Percentiles rank a stretch among this genome's conserved stretches.
Evolutionary conservation across 1,140 invertebrate genomes (phyloP).

Genomic region (Ditylenchus dipsaci): DNA sequence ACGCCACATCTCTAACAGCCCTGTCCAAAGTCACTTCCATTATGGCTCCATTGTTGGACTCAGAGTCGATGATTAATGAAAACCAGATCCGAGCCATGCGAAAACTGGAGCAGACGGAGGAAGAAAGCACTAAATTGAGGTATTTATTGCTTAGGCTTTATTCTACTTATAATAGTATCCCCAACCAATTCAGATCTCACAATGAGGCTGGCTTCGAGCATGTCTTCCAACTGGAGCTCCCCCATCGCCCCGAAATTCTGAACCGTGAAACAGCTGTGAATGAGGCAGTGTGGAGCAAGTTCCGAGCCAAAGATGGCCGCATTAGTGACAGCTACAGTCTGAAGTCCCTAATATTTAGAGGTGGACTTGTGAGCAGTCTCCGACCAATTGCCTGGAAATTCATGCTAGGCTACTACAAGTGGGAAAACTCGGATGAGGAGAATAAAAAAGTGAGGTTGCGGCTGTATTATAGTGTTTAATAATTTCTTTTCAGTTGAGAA

Average conservation of each 20-base stretch:
- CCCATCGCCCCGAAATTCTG: conserved; percentile 35
- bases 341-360: conserved; percentile 52
- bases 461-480: background rate
- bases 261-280: conserved; percentile 31
- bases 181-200: conserved; percentile 33
- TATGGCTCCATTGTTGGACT: conserved; percentile 37
- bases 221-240: conserved; percentile 41
- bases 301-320: conserved; percentile 27
- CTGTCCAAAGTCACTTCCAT: conserved; percentile 36
- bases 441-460: conserved; percentile 61
- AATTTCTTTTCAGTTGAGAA: conserved; percentile 24
- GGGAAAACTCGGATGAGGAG: conserved; percentile 73
- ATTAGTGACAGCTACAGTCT: conserved; percentile 46
- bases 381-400: conserved; percentile 89
- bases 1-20: conserved; percentile 38
- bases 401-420: conserved; percentile 80
- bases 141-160: conserved; percentile 1
- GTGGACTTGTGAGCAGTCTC: conserved; percentile 62
- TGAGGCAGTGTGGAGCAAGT: conserved; percentile 27
- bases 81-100: conserved; percentile 41
- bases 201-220: conserved; percentile 46
- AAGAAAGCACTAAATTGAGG: conserved; percentile 25
- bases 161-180: background rate
- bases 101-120: conserved; percentile 28
- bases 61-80: conserved; percentile 40